Conservation (phyloP, 1,140 invertebrate genomes). For the Drosophila bocki region DNA sequence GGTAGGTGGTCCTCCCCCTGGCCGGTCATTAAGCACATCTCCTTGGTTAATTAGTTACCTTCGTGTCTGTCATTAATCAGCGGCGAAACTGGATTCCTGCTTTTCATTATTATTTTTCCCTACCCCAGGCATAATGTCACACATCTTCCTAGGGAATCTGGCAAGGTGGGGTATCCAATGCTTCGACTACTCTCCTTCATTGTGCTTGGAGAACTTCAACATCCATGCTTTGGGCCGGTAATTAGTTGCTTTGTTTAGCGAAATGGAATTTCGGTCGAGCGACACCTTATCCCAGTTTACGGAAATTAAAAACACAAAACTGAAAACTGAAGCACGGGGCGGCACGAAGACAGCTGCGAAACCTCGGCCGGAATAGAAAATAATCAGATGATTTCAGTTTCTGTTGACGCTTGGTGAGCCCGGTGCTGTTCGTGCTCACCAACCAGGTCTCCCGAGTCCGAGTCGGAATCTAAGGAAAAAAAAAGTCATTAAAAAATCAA, state of each 20-base stretch:
- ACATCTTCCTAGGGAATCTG: neutral
- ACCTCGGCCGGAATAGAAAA: slow-evolving; percentile 10
- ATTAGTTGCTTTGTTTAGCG: slow-evolving; percentile 35
- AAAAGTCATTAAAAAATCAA: slow-evolving; percentile 26
- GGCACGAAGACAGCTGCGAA: slow-evolving; percentile 3
- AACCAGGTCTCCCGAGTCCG: neutral
- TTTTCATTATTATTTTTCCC: slow-evolving; percentile 6
- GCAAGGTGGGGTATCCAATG: neutral
- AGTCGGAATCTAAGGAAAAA: neutral
- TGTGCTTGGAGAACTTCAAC: neutral
- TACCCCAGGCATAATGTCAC: neutral
- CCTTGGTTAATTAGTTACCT: slow-evolving; percentile 33
- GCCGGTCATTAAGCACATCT: slow-evolving; percentile 22
- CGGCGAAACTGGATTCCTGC: slow-evolving; percentile 9
- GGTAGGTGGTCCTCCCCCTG: neutral
- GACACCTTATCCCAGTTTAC: slow-evolving; percentile 28
- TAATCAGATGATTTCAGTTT: slow-evolving; percentile 29
- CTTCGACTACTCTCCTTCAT: neutral
- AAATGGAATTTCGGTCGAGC: slow-evolving; percentile 17
- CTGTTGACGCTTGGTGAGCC: neutral
- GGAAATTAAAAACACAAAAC: slow-evolving; percentile 34
- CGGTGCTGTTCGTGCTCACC: slow-evolving; percentile 1
- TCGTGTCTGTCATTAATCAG: slow-evolving; percentile 26
- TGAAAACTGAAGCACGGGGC: neutral
- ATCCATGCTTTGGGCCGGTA: slow-evolving; percentile 9